Evolutionary conservation across 2,797 vertebrate species (phyloP).

Genomic region (Pyrocephalus nanus): DNA sequence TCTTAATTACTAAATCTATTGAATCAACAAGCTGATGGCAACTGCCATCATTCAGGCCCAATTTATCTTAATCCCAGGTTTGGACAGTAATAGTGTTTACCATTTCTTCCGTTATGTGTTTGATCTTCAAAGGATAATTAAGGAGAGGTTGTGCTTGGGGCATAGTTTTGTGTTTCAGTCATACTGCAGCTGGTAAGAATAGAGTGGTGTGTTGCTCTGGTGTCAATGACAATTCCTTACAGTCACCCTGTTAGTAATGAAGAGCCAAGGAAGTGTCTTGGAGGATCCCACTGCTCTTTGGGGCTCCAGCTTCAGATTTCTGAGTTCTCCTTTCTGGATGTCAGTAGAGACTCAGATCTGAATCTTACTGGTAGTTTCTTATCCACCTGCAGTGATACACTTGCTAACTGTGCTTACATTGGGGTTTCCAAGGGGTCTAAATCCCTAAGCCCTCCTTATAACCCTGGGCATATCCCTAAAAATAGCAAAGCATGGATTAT

Average conservation of each 20-base stretch:
- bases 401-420: neutral
- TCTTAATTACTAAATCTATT: neutral
- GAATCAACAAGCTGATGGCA: neutral
- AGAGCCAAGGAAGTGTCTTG: neutral
- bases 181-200: neutral
- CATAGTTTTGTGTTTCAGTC: neutral
- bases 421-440: neutral
- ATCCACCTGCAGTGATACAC: neutral
- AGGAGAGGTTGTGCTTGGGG: neutral
- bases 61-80: neutral
- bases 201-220: neutral
- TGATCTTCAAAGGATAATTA: neutral
- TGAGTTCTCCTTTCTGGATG: neutral
- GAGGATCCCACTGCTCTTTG: neutral
- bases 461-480: neutral
- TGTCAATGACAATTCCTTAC: neutral
- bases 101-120: neutral
- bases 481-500: neutral
- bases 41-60: neutral
- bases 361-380: neutral
- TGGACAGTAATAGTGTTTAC: neutral
- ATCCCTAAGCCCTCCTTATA: neutral
- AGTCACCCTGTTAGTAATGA: neutral
- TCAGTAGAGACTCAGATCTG: neutral
- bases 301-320: neutral